phyloP scores from a whole-genome alignment of 2,113 vertebrate species.

The Gasterosteus nipponicus region DNA sequence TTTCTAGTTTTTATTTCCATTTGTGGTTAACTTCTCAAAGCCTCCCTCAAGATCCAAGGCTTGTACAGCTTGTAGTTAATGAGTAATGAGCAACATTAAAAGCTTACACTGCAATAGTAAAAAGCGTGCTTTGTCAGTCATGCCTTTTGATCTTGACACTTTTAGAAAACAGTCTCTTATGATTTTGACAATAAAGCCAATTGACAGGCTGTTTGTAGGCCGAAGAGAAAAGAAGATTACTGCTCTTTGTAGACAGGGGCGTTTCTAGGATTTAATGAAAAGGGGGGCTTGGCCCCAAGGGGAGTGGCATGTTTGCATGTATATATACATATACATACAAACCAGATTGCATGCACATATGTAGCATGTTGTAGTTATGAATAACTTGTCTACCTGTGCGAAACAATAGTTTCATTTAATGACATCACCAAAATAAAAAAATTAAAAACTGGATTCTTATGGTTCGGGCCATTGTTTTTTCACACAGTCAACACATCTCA shows the following conservation, averaged over 20 bases:
- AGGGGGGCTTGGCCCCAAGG: too few relatives aligned
- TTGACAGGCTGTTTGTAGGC: slow-evolving; percentile 70
- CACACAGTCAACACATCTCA: slow-evolving; percentile 8
- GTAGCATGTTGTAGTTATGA: too few relatives aligned
- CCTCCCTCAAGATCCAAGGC: slow-evolving; percentile 66
- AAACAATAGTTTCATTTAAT: neutral
- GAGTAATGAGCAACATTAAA: slow-evolving; percentile 81
- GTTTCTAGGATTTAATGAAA: too few relatives aligned
- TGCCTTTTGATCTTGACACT: slow-evolving; percentile 81
- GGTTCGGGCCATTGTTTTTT: neutral
- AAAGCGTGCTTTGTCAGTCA: slow-evolving; percentile 75
- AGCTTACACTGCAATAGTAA: slow-evolving; percentile 73
- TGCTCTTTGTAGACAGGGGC: slow-evolving; percentile 64
- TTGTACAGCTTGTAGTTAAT: slow-evolving; percentile 77
- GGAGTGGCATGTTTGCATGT: too few relatives aligned
- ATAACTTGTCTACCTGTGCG: too few relatives aligned
- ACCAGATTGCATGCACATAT: too few relatives aligned
- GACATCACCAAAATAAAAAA: too few relatives aligned
- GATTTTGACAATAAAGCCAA: slow-evolving; percentile 74
- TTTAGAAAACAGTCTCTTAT: slow-evolving; percentile 72
- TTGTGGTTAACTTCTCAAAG: slow-evolving; percentile 77
- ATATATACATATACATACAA: too few relatives aligned
- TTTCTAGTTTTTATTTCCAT: slow-evolving; percentile 45
- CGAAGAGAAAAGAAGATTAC: slow-evolving; percentile 68
- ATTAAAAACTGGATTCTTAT: too few relatives aligned